Evolutionary conservation across 2,888 invertebrate genomes (phyloP), one percentile per base, ranked within the genome.

Genomic region (Ametastegia equiseti): DNA sequence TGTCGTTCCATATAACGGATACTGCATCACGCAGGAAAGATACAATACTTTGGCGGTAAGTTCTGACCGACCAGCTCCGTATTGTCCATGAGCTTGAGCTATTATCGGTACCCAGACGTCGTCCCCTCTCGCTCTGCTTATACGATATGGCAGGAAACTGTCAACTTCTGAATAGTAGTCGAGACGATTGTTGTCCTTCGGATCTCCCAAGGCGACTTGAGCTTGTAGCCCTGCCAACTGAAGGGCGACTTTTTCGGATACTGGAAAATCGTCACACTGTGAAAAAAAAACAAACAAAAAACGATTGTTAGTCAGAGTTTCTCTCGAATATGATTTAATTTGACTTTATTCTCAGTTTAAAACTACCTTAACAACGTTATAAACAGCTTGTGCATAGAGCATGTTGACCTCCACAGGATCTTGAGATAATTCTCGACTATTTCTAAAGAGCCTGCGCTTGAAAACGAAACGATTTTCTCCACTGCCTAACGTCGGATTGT

Each of bases 321-420:
- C 19, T 23, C n/a, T n/a, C n/a, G n/a, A n/a, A n/a, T n/a, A n/a
- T n/a, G n/a, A 19, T n/a, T 23, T 23, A 23, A 54, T 54, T 23
- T 11, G 19, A 54, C 23, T 23, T 23, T 23, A 19, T 6, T 19
- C 9, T 23, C 0, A 54, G 23, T n/a, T n/a, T n/a, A n/a, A 69
- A 39, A 30, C 84, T 93, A 97, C 98, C 95, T 98, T 98, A 2
- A 98, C 98, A 71, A 98, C 98, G 90, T 97, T 96, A 88, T 98
- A 97, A 9, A 98, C 98, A 81, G 98, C 98, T 93, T 98, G 98
- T 36, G 98, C 97, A 92, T 98, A 98, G 4, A 98, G 93, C 90
- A 98, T 94, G 87, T 97, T 98, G 15, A 98, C 97, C 92, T 98
- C 98, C 0, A 98, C 97, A 0, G 98, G 98, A 93, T 98, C 98